phyloP scores from a whole-genome alignment of 2,113 vertebrate genomes.

The Stegostoma tigrinum region DNA sequence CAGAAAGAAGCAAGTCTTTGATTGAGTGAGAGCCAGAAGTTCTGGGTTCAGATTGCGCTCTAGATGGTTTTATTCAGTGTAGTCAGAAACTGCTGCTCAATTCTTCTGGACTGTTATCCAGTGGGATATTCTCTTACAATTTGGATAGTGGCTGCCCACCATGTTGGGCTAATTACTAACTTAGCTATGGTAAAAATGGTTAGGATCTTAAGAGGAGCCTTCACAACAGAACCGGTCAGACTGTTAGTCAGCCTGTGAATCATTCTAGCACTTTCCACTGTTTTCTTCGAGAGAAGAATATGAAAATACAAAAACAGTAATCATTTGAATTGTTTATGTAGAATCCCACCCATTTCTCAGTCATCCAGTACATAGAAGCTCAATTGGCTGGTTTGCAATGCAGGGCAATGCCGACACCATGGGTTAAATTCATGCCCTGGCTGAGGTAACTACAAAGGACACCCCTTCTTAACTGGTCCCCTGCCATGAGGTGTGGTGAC shows the following conservation, averaged over 20 bases:
- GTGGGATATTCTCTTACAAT: background rate
- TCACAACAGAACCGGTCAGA: background rate
- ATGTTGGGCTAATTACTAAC: background rate
- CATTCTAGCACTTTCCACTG: background rate
- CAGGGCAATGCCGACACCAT: no score
- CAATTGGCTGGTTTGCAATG: no score
- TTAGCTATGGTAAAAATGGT: background rate
- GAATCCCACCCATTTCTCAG: background rate
- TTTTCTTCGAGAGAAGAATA: background rate
- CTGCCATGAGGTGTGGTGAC: no score
- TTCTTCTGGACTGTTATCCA: background rate
- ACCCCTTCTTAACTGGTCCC: no score
- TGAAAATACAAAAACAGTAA: background rate
- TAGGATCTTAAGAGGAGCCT: background rate
- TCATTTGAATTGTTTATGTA: background rate
- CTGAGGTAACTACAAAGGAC: no score
- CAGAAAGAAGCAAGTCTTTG: background rate
- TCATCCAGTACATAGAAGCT: background rate
- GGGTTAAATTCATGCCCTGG: no score
- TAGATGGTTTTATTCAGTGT: background rate
- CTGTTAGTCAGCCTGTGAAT: background rate
- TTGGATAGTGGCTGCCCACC: background rate
- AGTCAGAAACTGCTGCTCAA: background rate
- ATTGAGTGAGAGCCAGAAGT: background rate
- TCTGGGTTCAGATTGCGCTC: background rate